Evolutionary conservation across 1,140 invertebrate species (phyloP), one percentile per base, ranked within the genome.

Genomic region (Parapsyche elsis): DNA sequence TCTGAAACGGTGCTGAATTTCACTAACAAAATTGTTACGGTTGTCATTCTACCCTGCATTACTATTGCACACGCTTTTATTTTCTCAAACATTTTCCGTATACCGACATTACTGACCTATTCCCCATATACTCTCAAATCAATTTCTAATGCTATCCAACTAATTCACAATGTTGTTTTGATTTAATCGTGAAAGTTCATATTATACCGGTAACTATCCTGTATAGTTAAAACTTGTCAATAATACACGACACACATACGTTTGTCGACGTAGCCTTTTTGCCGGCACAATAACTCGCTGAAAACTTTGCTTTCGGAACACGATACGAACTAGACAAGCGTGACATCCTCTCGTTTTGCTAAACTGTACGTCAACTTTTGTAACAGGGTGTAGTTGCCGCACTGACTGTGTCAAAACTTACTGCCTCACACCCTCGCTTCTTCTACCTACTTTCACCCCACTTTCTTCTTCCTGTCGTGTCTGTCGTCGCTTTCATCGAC

Each of bases 291-390:
- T 53, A 53, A 53, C 16, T 53, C 49, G 49, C 21, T 19, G 26
- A 30, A 71, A 71, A 71, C 23, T 71, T 38, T 14, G 49, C 49
- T 53, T 53, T 53, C 70, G 70, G 26, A 16, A 71, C 70, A 38
- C 16, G 70, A 71, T 38, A 38, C 70, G 30, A 24, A 71, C 70
- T 16, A 38, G 70, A 38, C 70, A 38, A 26, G 70, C 30, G 49
- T 53, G 70, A 71, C 70, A 71, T 38, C 70, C 23, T 71, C 30
- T 38, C 30, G 30, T 38, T 38, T 38, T 38, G 30, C 30, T 38
- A 71, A 71, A 71, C 70, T 71, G 70, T 71, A 71, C 26, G 70
- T 71, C 70, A 71, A 71, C 70, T 71, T 71, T 71, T 71, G 70
- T 71, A 19, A 45, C 26, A 16, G 26, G n/a, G 23, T 53, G 49